Evolutionary conservation across 2,797 vertebrate genomes (phyloP).

Genomic region (Taeniopygia guttata): DNA sequence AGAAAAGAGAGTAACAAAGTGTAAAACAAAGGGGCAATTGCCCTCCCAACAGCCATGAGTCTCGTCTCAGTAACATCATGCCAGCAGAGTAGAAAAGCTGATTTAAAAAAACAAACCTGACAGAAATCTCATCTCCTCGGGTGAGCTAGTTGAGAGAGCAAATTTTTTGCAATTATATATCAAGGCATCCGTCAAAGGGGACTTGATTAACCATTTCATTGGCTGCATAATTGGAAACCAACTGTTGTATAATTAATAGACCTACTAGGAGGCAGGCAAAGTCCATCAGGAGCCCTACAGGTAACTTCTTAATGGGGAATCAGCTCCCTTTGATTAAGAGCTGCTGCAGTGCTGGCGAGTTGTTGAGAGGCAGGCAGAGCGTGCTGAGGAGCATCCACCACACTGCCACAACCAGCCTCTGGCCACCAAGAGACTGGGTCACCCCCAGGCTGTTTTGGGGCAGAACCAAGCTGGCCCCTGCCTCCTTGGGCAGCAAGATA

Average conservation of each 20-base stretch:
- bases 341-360: neutral
- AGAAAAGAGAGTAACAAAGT: neutral
- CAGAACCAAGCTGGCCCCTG: neutral
- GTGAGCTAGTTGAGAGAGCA: constrained; percentile 61
- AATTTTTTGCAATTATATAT: constrained; percentile 71
- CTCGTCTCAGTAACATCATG: neutral
- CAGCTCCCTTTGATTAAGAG: constrained; percentile 59
- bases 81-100: constrained; percentile 34
- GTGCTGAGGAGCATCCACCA: neutral
- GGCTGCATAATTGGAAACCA: constrained; percentile 71
- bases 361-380: neutral
- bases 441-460: neutral
- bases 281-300: constrained; percentile 70
- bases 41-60: neutral
- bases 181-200: constrained; percentile 68
- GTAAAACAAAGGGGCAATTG: neutral
- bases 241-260: constrained; percentile 73
- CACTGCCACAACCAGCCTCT: neutral
- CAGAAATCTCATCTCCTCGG: constrained; percentile 65
- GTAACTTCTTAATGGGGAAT: constrained; percentile 72
- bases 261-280: constrained; percentile 64
- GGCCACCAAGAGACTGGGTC: neutral
- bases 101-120: constrained; percentile 60
- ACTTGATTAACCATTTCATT: constrained; percentile 75
- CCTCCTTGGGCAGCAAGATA: neutral